Percentiles rank a stretch among this genome's conserved stretches.
Evolutionary conservation across 2,797 vertebrate genomes (phyloP).

Genomic region (Limnodromus scolopaceus): DNA sequence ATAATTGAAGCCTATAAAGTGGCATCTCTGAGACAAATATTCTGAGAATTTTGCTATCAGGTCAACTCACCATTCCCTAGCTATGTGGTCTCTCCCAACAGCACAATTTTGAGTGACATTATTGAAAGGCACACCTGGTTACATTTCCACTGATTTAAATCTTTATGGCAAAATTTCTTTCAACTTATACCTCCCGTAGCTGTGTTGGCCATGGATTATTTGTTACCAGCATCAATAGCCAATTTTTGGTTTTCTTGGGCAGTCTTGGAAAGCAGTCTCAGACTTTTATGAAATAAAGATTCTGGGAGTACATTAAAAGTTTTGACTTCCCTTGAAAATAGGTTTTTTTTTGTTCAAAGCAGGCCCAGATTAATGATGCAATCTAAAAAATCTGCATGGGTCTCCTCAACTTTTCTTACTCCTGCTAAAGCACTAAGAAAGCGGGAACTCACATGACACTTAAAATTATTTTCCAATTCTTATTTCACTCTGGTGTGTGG

Average conservation of each 20-base stretch:
- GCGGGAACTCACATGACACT: neutral
- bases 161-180: neutral
- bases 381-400: neutral
- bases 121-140: neutral
- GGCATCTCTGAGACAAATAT: neutral
- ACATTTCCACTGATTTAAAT: neutral
- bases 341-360: constrained; percentile 7
- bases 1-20: neutral
- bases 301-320: constrained; percentile 13
- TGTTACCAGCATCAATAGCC: neutral
- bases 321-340: constrained; percentile 15
- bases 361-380: neutral
- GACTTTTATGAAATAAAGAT: neutral
- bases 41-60: neutral
- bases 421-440: neutral
- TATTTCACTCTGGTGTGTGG: neutral
- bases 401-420: neutral
- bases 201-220: neutral
- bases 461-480: neutral
- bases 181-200: neutral
- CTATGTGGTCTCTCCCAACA: neutral
- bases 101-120: neutral
- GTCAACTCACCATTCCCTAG: neutral
- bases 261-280: neutral
- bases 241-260: neutral